phyloP scores from a whole-genome alignment of 2,888 invertebrate species.

The Leptothorax acervorum region DNA sequence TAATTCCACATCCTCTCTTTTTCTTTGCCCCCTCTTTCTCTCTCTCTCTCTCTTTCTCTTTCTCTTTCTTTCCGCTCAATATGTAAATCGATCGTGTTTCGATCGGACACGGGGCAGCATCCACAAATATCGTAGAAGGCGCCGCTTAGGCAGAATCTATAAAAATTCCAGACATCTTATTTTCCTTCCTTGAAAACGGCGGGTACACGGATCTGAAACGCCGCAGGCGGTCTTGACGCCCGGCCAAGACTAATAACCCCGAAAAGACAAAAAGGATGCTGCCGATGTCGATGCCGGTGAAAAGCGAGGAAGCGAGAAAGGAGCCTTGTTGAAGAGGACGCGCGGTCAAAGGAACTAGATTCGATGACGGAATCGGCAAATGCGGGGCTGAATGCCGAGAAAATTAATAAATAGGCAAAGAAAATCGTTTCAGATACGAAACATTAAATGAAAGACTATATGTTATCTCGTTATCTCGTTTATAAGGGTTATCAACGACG shows the following conservation, averaged over 20 bases:
- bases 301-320: conserved; percentile 30
- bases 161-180: conserved; percentile 81
- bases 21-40: too few species aligned
- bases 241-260: conserved; percentile 72
- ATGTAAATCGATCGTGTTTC: conserved; percentile 43
- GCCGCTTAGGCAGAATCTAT: conserved; percentile 67
- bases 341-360: neutral
- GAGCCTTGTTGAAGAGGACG: neutral
- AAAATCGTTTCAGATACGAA: neutral
- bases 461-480: neutral
- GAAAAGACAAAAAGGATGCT: conserved; percentile 72
- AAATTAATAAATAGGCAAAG: neutral
- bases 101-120: conserved; percentile 21
- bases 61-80: neutral
- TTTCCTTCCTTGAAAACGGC: conserved; percentile 70
- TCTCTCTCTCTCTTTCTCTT: neutral
- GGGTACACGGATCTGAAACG: conserved; percentile 68
- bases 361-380: conserved; percentile 7
- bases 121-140: conserved; percentile 56
- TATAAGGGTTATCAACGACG: neutral
- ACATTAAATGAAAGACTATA: neutral
- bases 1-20: neutral
- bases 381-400: too few species aligned
- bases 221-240: conserved; percentile 75
- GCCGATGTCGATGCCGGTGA: neutral